Evolutionary conservation across 2,888 invertebrate species (phyloP).

Genomic region (Carabus problematicus): DNA sequence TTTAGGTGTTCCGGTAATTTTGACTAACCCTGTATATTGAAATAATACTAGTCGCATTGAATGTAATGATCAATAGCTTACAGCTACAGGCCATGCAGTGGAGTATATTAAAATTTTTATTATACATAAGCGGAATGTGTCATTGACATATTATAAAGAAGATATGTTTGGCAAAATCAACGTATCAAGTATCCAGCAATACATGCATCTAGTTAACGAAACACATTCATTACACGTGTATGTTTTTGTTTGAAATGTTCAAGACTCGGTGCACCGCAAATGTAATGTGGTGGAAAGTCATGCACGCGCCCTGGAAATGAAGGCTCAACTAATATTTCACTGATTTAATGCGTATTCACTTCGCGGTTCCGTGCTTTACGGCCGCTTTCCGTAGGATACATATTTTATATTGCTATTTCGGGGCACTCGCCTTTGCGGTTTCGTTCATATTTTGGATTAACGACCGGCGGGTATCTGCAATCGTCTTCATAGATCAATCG

Average conservation of each 20-base stretch:
- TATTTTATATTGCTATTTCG: slow-evolving; percentile 15
- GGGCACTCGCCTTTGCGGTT: background rate
- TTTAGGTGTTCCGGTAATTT: no score
- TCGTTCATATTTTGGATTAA: background rate
- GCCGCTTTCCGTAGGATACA: slow-evolving; percentile 8
- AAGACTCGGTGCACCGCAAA: background rate
- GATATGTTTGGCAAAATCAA: no score
- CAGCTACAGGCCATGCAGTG: no score
- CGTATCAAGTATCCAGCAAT: no score
- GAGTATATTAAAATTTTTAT: no score
- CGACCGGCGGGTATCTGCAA: background rate
- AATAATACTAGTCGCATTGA: no score
- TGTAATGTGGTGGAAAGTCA: background rate
- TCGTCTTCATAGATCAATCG: background rate
- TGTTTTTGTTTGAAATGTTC: no score
- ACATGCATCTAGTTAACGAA: no score
- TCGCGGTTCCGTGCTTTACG: background rate
- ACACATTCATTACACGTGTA: background rate
- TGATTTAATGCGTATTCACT: slow-evolving; percentile 2
- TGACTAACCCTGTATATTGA: no score
- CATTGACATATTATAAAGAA: no score
- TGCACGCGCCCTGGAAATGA: background rate
- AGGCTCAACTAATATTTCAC: background rate
- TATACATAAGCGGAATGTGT: no score
- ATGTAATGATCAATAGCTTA: no score